These are phyloP conservation scores for Chroicocephalus ridibundus DNA, from an alignment of 2,113 vertebrate species.

Conservation along the genomic window DNA sequence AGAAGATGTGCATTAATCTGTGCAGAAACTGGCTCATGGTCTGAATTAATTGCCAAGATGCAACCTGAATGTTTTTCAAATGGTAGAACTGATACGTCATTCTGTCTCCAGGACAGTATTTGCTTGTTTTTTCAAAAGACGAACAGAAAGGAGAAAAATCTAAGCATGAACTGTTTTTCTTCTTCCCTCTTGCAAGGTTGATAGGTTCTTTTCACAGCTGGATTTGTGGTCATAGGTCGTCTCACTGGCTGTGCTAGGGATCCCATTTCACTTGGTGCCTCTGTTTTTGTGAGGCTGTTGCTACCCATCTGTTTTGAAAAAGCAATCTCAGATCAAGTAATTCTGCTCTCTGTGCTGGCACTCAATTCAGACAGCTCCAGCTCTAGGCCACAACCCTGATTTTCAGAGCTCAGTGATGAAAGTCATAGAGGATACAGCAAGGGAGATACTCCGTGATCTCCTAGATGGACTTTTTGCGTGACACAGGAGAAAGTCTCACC, in stretches of 20 bases:
- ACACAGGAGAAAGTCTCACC: not conserved
- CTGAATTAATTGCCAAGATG: not conserved
- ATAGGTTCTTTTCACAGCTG: not conserved
- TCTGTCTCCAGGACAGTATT: not conserved
- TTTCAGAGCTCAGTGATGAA: not conserved
- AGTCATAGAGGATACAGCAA: not conserved
- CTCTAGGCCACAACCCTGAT: not conserved
- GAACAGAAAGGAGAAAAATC: not conserved
- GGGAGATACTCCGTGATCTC: not conserved
- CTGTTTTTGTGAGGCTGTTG: not conserved
- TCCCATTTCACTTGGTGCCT: not conserved
- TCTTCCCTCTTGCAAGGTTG: not conserved
- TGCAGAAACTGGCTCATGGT: not conserved
- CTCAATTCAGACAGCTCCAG: not conserved
- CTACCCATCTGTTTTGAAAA: not conserved
- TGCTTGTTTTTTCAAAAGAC: not conserved
- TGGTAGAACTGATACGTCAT: not conserved
- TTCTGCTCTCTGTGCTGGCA: not conserved
- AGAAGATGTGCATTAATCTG: not conserved
- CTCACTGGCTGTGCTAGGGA: not conserved
- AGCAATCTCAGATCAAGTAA: not conserved
- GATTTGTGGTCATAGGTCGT: not conserved
- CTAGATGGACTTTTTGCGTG: not conserved
- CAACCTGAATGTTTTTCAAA: not conserved
- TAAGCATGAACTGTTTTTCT: not conserved